Conservation (phyloP, 2,888 invertebrate genomes). For the Limenitis camilla region DNA sequence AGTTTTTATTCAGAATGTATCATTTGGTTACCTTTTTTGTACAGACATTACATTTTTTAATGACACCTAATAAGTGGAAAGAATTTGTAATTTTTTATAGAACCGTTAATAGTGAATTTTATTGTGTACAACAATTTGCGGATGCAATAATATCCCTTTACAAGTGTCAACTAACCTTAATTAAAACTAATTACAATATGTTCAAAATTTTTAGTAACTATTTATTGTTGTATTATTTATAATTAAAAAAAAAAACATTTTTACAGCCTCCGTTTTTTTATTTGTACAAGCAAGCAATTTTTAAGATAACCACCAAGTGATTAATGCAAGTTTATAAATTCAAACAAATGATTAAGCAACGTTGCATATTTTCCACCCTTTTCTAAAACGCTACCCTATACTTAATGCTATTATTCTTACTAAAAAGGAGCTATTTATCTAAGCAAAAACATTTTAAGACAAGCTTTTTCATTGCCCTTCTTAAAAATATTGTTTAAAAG, state of each 20-base stretch:
- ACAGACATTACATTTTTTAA: too few species aligned
- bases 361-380: slow-evolving; percentile 38
- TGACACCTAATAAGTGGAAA: too few species aligned
- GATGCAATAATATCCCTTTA: slow-evolving; percentile 1
- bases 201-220: neutral
- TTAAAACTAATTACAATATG: neutral
- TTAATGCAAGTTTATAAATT: slow-evolving; percentile 19
- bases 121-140: slow-evolving; percentile 1
- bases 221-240: neutral
- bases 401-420: slow-evolving; percentile 26
- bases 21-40: too few species aligned
- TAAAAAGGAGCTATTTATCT: slow-evolving; percentile 61
- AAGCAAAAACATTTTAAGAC: slow-evolving; percentile 44
- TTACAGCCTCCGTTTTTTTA: too few species aligned
- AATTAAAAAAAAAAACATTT: neutral
- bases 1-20: too few species aligned
- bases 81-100: too few species aligned
- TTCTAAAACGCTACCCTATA: slow-evolving; percentile 35
- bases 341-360: slow-evolving; percentile 52
- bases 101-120: slow-evolving; percentile 22
- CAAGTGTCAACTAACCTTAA: slow-evolving; percentile 1
- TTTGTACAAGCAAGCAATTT: too few species aligned
- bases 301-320: slow-evolving; percentile 13
- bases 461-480: slow-evolving; percentile 47
- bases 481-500: slow-evolving; percentile 38